Evolutionary conservation across 2,888 invertebrate genomes (phyloP).

Genomic region (Drosophila austrosaltans): DNA sequence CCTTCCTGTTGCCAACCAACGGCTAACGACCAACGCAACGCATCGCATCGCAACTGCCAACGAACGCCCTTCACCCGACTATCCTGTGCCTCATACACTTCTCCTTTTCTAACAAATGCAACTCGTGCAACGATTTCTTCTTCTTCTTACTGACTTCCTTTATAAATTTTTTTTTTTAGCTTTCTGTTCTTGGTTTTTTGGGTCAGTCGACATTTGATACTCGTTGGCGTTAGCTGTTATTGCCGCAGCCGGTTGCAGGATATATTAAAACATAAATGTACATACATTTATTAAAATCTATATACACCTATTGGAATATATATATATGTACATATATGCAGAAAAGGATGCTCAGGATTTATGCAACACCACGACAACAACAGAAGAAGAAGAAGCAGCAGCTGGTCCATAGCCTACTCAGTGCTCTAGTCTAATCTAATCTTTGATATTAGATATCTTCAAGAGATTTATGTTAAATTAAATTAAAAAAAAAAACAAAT

Average conservation of each 20-base stretch:
- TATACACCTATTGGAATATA: neutral
- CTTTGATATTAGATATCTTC: too few relatives aligned
- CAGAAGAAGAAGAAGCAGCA: conserved; percentile 7
- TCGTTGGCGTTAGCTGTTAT: conserved; percentile 17
- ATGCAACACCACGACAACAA: conserved; percentile 9
- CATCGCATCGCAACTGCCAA: conserved; percentile 14
- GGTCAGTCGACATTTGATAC: conserved; percentile 21
- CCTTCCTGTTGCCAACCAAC: conserved; percentile 28
- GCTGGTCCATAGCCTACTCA: neutral
- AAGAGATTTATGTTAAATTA: too few relatives aligned
- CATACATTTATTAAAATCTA: neutral
- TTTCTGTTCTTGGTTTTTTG: conserved; percentile 13
- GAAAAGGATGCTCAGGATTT: conserved; percentile 16
- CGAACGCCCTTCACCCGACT: conserved; percentile 30
- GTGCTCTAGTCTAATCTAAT: neutral
- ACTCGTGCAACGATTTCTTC: conserved; percentile 24
- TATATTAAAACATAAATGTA: neutral
- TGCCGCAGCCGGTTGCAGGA: neutral
- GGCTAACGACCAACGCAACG: conserved; percentile 13
- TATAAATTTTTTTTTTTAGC: conserved; percentile 1
- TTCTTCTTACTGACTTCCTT: conserved; percentile 2
- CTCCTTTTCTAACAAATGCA: conserved; percentile 10
- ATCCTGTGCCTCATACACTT: neutral
- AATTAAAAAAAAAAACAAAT: neutral
- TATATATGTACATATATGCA: neutral